phyloP scores from a whole-genome alignment of 1,140 invertebrate species.

The Philopotamus ludificatus region DNA sequence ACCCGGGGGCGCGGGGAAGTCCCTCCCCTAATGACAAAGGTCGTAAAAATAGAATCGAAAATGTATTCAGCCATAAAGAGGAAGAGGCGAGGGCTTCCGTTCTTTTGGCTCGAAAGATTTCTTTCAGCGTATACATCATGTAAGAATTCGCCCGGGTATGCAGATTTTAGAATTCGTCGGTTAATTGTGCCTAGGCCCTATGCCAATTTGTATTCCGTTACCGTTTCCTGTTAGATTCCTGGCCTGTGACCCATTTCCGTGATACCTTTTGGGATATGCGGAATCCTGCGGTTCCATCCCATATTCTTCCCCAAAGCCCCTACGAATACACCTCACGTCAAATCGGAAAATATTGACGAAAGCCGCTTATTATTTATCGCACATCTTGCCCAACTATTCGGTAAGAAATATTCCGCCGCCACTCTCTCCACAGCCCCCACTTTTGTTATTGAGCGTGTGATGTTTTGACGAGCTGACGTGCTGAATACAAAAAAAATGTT shows the following conservation, averaged over 20 bases:
- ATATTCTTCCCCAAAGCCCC: background rate
- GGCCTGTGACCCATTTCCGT: background rate
- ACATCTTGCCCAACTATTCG: no score
- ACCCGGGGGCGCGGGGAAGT: no score
- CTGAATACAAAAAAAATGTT: no score
- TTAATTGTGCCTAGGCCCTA: background rate
- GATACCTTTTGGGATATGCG: background rate
- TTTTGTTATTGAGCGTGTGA: no score
- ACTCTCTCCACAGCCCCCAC: no score
- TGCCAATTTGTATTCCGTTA: background rate
- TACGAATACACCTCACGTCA: background rate
- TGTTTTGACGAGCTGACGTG: no score
- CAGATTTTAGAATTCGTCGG: background rate
- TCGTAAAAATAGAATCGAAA: background rate
- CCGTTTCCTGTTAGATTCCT: background rate
- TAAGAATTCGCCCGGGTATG: background rate
- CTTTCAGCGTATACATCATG: background rate
- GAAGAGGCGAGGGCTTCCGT: background rate
- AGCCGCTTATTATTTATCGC: background rate
- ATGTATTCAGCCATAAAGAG: no score
- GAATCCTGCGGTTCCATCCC: background rate
- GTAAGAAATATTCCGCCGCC: no score
- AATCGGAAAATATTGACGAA: background rate
- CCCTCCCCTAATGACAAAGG: no score
- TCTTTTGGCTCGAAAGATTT: background rate